A percentile compares a stretch with the other conserved stretches of the same genome.
These are phyloP conservation scores for Saguinus midas DNA, from an alignment of 2,113 vertebrate species.

Conservation along the genomic window DNA sequence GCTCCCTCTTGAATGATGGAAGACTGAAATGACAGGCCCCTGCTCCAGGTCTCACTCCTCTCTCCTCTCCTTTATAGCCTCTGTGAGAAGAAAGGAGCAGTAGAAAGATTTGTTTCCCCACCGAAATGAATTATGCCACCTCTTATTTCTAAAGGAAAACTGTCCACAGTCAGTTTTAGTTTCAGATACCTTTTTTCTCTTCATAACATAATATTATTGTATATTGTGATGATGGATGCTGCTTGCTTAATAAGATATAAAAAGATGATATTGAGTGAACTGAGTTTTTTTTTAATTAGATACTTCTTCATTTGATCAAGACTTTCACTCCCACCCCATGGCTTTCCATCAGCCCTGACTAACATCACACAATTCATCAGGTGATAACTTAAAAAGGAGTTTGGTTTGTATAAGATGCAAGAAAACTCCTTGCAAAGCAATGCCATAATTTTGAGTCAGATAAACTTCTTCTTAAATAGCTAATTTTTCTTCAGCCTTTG, in stretches of 20 bases:
- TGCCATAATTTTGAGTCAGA: slow-evolving; percentile 64
- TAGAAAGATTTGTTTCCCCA: background rate
- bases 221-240: background rate
- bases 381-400: slow-evolving; percentile 63
- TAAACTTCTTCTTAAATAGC: slow-evolving; percentile 62
- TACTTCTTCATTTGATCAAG: slow-evolving; percentile 27
- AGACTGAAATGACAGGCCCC: background rate
- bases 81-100: background rate
- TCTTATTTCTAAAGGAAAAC: slow-evolving; percentile 37
- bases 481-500: slow-evolving; percentile 65
- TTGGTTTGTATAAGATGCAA: background rate
- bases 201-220: background rate
- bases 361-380: slow-evolving; percentile 13
- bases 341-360: background rate
- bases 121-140: background rate
- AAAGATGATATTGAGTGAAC: background rate
- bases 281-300: background rate
- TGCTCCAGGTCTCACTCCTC: background rate
- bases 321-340: background rate
- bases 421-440: slow-evolving; percentile 50
- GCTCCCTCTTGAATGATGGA: background rate
- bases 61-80: fast-evolving
- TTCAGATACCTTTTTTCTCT: background rate
- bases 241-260: slow-evolving; percentile 17
- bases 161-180: background rate